Evolutionary conservation across 2,113 vertebrate genomes (phyloP).

Genomic region (Hucho hucho): DNA sequence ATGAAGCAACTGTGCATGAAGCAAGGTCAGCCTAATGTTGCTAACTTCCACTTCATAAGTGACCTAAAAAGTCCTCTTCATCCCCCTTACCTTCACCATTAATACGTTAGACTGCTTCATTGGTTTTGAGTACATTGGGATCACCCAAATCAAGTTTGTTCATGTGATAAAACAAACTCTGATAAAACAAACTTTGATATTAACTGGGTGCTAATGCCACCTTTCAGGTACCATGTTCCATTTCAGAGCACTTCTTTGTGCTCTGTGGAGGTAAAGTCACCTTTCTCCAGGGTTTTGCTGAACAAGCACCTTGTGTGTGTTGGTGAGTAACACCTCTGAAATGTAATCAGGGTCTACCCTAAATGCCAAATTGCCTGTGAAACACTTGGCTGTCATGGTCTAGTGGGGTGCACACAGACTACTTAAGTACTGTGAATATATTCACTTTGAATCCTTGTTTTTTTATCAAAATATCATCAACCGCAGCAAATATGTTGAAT

Average conservation of each 20-base stretch:
- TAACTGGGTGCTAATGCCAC: constrained; percentile 46
- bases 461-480: no score
- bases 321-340: constrained; percentile 55
- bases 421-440: background rate
- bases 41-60: no score
- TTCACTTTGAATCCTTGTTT: constrained; percentile 11
- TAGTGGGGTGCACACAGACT: background rate
- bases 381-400: constrained; percentile 17
- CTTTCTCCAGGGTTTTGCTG: constrained; percentile 32
- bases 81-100: constrained; percentile 28
- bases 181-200: constrained; percentile 59
- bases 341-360: constrained; percentile 58
- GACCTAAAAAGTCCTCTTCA: no score
- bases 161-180: constrained; percentile 64
- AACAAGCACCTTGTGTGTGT: constrained; percentile 48
- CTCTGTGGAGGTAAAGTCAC: constrained; percentile 57
- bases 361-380: constrained; percentile 41
- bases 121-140: constrained; percentile 43
- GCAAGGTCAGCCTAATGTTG: no score
- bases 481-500: no score
- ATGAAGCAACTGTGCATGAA: no score
- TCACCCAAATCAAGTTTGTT: constrained; percentile 61
- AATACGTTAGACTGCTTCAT: constrained; percentile 49
- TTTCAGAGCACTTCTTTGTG: constrained; percentile 34
- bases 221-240: constrained; percentile 54